Base-by-base conservation (phyloP, 2,888 invertebrate species). In the Eupsilia transversa region DNA sequence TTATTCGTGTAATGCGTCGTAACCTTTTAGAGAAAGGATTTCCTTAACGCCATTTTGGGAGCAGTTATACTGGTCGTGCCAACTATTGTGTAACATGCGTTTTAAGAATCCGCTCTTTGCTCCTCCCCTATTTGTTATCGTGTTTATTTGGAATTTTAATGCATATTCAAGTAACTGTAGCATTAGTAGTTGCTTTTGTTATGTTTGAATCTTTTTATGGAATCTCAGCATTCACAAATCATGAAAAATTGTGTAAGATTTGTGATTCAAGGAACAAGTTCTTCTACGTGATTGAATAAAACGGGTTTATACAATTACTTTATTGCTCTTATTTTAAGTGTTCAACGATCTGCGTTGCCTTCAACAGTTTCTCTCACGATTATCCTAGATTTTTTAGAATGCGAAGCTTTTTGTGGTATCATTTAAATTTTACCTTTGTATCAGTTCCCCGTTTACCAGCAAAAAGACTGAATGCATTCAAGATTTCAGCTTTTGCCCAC, bases 1-100 rank as follows among this genome's bases (percentile, higher is more conserved):
- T 88, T 89, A 87, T 87, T 85, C 87, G 78, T 87, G 84, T 89
- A 86, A 85, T 87, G 84, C 86, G 77, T 84, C 79, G 85, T 85
- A 86, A 86, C 86, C 86, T 89, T 88, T 89, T 83, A 84, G 74
- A 87, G 85, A 86, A 83, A 89, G 91, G 87, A 89, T 87, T 89
- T 87, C 86, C 85, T 86, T 82, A 76, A 86, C 74, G 77, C 84
- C 86, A 75, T 88, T 86, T 85, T 81, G 57, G 82, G 73, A 80
- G 83, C 74, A 80, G 82, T 87, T 80, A 73, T 83, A 80, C 72
- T 73, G 70, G 70, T 63, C 79, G 59, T 79, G 72, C 74, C 72
- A 75, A 76, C 80, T 86, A 85, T 86, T 82, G 49, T 86, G 77
- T 80, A 81, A 82, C 66, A 77, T 65, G 72, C 38, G 33, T 72